phyloP scores from a whole-genome alignment of 2,888 invertebrate genomes.

The Orchestes rusci region DNA sequence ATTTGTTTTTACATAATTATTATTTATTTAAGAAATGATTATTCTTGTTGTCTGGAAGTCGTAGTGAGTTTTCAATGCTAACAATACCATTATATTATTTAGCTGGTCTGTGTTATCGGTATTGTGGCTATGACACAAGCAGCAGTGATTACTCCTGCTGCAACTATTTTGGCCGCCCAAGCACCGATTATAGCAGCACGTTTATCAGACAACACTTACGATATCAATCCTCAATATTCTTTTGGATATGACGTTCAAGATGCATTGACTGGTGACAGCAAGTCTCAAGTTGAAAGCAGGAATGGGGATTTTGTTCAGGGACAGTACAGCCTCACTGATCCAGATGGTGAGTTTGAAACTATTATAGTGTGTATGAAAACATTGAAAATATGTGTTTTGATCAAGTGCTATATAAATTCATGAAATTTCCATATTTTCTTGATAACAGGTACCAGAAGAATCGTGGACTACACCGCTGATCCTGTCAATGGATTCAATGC shows the following conservation, averaged over 20 bases:
- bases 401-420: no score
- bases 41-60: no score
- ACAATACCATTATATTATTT: conserved; percentile 5
- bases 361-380: no score
- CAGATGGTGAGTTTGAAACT: conserved; percentile 56
- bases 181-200: conserved; percentile 42
- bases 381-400: no score
- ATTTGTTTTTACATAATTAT: no score
- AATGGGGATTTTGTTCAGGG: conserved; percentile 56
- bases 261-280: conserved; percentile 49
- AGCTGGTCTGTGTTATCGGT: conserved; percentile 32
- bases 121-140: conserved; percentile 29
- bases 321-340: conserved; percentile 54
- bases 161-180: conserved; percentile 23
- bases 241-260: conserved; percentile 49
- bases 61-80: no score
- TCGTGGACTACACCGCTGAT: conserved; percentile 54
- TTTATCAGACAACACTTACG: conserved; percentile 23
- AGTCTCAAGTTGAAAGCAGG: conserved; percentile 57
- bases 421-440: no score
- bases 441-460: conserved; percentile 50
- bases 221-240: conserved; percentile 14
- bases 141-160: no score
- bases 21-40: no score
- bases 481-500: conserved; percentile 51